phyloP scores from a whole-genome alignment of 64 coral and sea anemone species.

The Acropora tenuis region DNA sequence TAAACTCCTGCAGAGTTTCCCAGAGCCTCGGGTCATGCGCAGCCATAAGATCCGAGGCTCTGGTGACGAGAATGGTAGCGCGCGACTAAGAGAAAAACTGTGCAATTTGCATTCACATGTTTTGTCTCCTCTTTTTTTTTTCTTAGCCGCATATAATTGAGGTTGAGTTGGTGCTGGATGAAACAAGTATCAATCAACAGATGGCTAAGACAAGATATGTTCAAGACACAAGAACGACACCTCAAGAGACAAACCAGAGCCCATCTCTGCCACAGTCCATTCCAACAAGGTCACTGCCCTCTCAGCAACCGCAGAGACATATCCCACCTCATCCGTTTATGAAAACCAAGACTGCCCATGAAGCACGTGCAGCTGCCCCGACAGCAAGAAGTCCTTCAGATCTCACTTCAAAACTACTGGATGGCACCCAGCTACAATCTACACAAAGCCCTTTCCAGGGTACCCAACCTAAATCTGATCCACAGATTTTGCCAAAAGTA shows the following conservation, averaged over 20 bases:
- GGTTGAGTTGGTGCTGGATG: conserved; percentile 43
- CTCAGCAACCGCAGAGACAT: not conserved
- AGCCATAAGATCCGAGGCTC: too few species aligned
- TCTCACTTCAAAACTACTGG: not conserved
- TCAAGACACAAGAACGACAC: not conserved
- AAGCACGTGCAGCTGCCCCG: not conserved
- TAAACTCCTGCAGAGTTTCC: too few species aligned
- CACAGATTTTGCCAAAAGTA: not conserved
- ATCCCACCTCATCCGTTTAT: conserved; percentile 4
- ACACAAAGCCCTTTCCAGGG: not conserved
- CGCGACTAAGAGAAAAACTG: too few species aligned
- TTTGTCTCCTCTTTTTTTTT: not conserved
- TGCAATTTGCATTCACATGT: too few species aligned
- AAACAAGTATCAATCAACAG: not conserved
- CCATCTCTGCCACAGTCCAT: not conserved
- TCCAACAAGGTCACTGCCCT: not conserved
- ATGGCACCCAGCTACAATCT: not conserved
- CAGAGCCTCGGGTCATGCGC: too few species aligned
- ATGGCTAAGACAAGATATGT: conserved; percentile 59
- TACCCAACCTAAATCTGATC: not conserved
- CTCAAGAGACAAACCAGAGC: not conserved
- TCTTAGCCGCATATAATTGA: conserved; percentile 48
- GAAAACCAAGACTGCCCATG: not conserved
- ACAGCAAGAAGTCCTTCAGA: not conserved
- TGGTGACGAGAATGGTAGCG: too few species aligned